A percentile compares a stretch with the other conserved stretches of the same genome.
These are phyloP conservation scores for Nycticryphes semicollaris DNA, from an alignment of 2,113 vertebrate genomes.

Conservation along the genomic window DNA sequence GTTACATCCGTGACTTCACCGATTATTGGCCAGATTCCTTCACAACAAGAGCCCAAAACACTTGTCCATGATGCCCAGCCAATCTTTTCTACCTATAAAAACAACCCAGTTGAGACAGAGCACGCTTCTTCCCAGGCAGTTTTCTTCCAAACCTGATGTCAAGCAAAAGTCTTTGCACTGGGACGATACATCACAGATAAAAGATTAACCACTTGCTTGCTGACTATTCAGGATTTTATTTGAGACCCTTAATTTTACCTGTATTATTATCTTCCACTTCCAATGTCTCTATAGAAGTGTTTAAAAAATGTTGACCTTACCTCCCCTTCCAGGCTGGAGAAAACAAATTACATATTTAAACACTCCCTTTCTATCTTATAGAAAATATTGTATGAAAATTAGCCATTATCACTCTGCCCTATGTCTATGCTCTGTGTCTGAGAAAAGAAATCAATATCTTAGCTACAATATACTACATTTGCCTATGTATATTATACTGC, in stretches of 20 bases:
- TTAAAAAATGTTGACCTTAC: not conserved
- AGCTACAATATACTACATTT: not conserved
- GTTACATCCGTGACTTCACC: constrained; percentile 94
- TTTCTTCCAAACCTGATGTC: not conserved
- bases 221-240: not conserved
- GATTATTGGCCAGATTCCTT: constrained; percentile 94
- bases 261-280: not conserved
- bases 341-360: not conserved
- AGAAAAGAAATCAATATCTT: not conserved
- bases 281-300: not conserved
- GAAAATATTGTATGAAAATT: not conserved
- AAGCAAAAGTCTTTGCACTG: not conserved
- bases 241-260: not conserved
- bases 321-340: not conserved
- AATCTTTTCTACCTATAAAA: constrained; percentile 91
- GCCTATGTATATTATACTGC: not conserved
- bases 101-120: constrained; percentile 29
- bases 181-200: not conserved
- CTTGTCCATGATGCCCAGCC: constrained; percentile 96
- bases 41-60: constrained; percentile 90
- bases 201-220: not conserved
- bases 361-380: not conserved
- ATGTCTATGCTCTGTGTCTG: not conserved
- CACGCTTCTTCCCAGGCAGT: not conserved
- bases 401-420: not conserved